Percentiles rank a stretch among this genome's conserved stretches.
Evolutionary conservation across 2,888 invertebrate species (phyloP).

Genomic region (Chorisops tibialis): DNA sequence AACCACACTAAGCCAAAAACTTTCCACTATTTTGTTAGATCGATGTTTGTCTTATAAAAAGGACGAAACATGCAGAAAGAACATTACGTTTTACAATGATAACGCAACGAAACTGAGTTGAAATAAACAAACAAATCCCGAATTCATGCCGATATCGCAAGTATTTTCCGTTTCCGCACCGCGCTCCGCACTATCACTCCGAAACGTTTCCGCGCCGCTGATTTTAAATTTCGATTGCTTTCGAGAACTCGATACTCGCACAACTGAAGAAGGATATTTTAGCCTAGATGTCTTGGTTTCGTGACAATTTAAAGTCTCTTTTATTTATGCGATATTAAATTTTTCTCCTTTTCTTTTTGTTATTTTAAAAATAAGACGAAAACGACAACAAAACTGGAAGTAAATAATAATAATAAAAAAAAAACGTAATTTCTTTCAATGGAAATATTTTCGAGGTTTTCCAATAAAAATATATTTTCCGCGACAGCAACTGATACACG

Average conservation of each 20-base stretch:
- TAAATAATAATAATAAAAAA: not conserved
- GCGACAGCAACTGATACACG: conserved; percentile 14
- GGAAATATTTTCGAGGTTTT: conserved; percentile 8
- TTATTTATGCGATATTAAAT: too few species aligned
- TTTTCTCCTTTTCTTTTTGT: too few species aligned
- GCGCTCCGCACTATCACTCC: not conserved
- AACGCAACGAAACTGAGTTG: conserved; percentile 1
- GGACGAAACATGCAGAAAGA: not conserved
- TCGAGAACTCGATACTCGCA: not conserved
- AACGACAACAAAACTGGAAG: not conserved
- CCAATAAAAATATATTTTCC: conserved; percentile 8
- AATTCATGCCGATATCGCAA: conserved; percentile 5
- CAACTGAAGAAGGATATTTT: conserved; percentile 3
- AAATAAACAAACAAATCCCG: conserved; percentile 7
- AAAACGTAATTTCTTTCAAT: conserved; percentile 5
- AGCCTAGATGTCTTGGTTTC: too few species aligned
- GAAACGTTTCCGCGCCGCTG: not conserved
- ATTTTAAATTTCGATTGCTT: not conserved
- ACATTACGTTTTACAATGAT: conserved; percentile 5
- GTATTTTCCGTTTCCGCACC: not conserved
- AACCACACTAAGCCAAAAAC: not conserved
- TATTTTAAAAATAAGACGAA: not conserved
- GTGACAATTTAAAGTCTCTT: too few species aligned
- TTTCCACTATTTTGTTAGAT: conserved; percentile 19
- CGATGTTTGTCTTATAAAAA: conserved; percentile 14